Evolutionary conservation across 2,113 vertebrate genomes (phyloP).

Genomic region (Gallinago jamesoni): DNA sequence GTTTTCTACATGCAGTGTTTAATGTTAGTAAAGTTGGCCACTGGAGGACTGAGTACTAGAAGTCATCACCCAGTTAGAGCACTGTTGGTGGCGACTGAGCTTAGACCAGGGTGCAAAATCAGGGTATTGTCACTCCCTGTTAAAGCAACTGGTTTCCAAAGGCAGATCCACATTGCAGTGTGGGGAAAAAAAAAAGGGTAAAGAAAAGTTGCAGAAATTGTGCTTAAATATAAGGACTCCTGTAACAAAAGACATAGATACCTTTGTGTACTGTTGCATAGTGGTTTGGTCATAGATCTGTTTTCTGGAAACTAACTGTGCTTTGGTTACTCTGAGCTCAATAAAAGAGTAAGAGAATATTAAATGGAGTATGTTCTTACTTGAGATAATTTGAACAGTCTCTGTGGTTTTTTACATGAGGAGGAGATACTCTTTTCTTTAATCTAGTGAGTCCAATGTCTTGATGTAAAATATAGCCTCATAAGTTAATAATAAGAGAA

Average conservation of each 20-base stretch:
- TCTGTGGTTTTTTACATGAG: neutral
- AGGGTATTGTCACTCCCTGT: neutral
- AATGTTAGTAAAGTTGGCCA: neutral
- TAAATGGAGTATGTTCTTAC: neutral
- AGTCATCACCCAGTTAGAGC: neutral
- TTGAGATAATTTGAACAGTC: neutral
- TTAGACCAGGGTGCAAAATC: neutral
- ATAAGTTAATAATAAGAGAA: neutral
- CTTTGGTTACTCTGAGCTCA: neutral
- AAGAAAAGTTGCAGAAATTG: neutral
- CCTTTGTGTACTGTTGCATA: neutral
- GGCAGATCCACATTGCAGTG: neutral
- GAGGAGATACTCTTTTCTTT: neutral
- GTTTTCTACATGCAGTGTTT: neutral
- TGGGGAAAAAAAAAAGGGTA: neutral
- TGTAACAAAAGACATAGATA: neutral
- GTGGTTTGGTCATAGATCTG: neutral
- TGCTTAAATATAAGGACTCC: neutral
- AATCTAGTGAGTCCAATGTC: neutral
- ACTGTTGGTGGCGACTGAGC: neutral
- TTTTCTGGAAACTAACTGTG: neutral
- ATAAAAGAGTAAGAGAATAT: neutral
- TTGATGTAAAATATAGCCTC: neutral
- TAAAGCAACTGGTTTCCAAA: neutral
- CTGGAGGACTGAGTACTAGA: neutral